Percentiles rank a stretch among this genome's conserved stretches.
These are phyloP conservation scores for Gouania willdenowi DNA, from an alignment of 2,797 vertebrate species.

Conservation along the genomic window DNA sequence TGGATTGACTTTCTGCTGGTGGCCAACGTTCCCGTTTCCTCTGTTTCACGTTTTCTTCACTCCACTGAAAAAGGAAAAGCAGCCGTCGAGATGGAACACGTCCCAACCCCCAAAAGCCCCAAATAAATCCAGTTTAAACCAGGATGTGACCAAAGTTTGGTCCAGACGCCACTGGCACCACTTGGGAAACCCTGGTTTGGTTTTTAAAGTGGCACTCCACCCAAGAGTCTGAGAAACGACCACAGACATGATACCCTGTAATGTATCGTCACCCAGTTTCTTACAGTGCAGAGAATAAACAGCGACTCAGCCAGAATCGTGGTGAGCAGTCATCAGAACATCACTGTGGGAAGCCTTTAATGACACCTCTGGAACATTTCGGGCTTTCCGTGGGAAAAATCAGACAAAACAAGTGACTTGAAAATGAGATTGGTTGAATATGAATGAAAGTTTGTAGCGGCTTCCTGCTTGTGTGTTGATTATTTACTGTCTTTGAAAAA, in stretches of 20 bases:
- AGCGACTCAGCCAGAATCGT: conserved; percentile 57
- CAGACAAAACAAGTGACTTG: no score
- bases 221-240: conserved; percentile 53
- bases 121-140: conserved; percentile 45
- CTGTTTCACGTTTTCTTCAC: neutral
- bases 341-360: conserved; percentile 58
- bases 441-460: no score
- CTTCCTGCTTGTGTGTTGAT: no score
- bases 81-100: conserved; percentile 18
- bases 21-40: conserved; percentile 11
- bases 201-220: conserved; percentile 63
- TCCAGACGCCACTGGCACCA: conserved; percentile 55
- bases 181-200: conserved; percentile 40
- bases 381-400: conserved; percentile 52
- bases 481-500: no score
- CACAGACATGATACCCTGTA: conserved; percentile 59
- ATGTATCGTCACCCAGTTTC: conserved; percentile 57
- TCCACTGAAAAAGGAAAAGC: conserved; percentile 11
- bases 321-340: conserved; percentile 43
- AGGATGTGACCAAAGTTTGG: conserved; percentile 26
- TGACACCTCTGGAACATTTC: conserved; percentile 53
- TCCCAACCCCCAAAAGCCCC: conserved; percentile 39
- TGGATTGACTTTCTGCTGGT: conserved; percentile 14
- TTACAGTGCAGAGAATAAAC: conserved; percentile 33
- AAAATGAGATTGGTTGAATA: neutral